Evolutionary conservation across 2,888 invertebrate genomes (phyloP), one percentile per base, ranked within the genome.

Genomic region (Caenorhabditis sp.): DNA sequence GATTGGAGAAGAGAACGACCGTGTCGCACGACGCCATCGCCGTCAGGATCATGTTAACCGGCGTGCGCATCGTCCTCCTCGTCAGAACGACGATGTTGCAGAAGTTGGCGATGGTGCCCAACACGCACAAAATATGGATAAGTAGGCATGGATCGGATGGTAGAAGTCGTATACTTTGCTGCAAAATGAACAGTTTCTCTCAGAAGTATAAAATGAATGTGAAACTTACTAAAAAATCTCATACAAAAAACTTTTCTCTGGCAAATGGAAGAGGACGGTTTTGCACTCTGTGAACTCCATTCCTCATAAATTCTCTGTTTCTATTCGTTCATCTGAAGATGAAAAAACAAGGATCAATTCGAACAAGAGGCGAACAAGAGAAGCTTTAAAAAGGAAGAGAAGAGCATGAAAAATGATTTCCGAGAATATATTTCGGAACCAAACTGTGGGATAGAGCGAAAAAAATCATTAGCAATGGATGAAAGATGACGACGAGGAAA

Each of bases 11-110:
- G 2, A 88, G 73, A 1, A 88, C 88, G 9, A 89, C 84, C 0
- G 87, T 87, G 62, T 89, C 89, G 63, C 89, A 89, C 39, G 85
- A 85, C 15, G 87, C 88, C 87, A 88, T 88, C 32, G 87, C 88
- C 2, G 85, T 85, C 27, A 88, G 81, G 7, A 88, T 88, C 85
- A 85, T 84, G 61, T 89, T 88, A 9, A 88, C 87, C 6, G 88
- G 88, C 20, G 85, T 87, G n/a, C 88, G 81, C 88, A 88, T 88
- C 35, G 83, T 77, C 45, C 85, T 66, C 85, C 88, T 74, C 7
- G 88, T 88, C 9, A 88, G 71, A 13, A 88, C 83, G 46, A 88
- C 86, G 68, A 88, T 88, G 55, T 88, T 88, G 76, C 87, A 87
- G 41, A 88, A 86, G 62, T 88, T 88, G 75, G 86, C 85, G 6